These are phyloP conservation scores for Gasteruption jaculator DNA, from an alignment of 2,888 invertebrate genomes.

Conservation along the genomic window DNA sequence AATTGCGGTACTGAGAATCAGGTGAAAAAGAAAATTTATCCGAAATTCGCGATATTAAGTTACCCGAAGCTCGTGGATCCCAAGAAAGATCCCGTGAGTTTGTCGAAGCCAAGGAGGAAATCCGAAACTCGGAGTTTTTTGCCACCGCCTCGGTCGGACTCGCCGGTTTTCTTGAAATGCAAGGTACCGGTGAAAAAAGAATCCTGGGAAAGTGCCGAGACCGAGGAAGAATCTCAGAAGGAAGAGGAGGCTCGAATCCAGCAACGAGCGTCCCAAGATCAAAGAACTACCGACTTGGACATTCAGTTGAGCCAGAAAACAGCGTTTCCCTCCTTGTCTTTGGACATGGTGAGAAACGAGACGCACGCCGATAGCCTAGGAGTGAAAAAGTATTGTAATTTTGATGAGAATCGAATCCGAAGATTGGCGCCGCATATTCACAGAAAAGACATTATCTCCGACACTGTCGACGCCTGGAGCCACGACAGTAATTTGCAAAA, in stretches of 20 bases:
- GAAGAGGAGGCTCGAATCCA: slow-evolving; percentile 19
- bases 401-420: slow-evolving; percentile 44
- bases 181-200: slow-evolving; percentile 27
- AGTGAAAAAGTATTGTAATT: slow-evolving; percentile 43
- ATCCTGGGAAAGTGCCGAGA: slow-evolving; percentile 12
- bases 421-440: slow-evolving; percentile 48
- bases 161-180: slow-evolving; percentile 42
- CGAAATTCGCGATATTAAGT: slow-evolving; percentile 25
- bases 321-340: slow-evolving; percentile 12
- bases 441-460: slow-evolving; percentile 57
- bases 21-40: slow-evolving; percentile 28
- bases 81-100: too few species aligned
- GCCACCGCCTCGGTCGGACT: slow-evolving; percentile 33
- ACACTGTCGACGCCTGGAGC: slow-evolving; percentile 63
- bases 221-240: slow-evolving; percentile 10
- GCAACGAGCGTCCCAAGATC: slow-evolving; percentile 6
- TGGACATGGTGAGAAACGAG: background rate
- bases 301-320: slow-evolving; percentile 37
- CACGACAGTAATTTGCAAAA: slow-evolving; percentile 26
- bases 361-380: slow-evolving; percentile 28
- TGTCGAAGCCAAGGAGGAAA: slow-evolving; percentile 15
- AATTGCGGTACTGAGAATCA: slow-evolving; percentile 3
- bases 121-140: background rate
- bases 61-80: too few species aligned
- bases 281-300: slow-evolving; percentile 40